These are phyloP conservation scores for Euphydryas editha DNA, from an alignment of 2,888 invertebrate species.

Conservation along the genomic window DNA sequence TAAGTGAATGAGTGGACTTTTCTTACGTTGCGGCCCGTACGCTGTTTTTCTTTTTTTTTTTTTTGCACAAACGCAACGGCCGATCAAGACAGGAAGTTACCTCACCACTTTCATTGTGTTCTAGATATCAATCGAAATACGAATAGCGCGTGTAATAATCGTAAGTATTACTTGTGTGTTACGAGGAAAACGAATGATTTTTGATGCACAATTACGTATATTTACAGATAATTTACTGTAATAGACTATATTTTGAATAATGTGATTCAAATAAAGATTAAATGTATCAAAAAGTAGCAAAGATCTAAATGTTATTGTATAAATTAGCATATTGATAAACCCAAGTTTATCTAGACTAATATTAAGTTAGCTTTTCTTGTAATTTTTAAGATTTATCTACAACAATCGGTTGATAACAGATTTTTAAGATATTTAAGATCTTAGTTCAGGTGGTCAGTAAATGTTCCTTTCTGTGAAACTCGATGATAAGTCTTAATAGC, in stretches of 20 bases:
- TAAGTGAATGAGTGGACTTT: not conserved
- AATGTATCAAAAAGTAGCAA: too few relatives aligned
- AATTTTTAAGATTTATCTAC: too few relatives aligned
- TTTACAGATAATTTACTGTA: not conserved
- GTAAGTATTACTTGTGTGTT: slow-evolving; percentile 19
- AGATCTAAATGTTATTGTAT: too few relatives aligned
- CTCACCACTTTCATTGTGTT: slow-evolving; percentile 71
- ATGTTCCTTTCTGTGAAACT: too few relatives aligned
- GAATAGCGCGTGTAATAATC: slow-evolving; percentile 34
- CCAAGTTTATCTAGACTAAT: too few relatives aligned
- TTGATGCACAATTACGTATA: not conserved
- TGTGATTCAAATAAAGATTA: too few relatives aligned
- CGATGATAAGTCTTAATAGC: too few relatives aligned
- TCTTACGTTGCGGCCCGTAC: not conserved
- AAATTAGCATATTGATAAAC: too few relatives aligned
- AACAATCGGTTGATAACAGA: too few relatives aligned
- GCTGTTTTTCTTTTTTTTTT: slow-evolving; percentile 15
- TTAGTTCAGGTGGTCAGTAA: too few relatives aligned
- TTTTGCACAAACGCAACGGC: slow-evolving; percentile 49
- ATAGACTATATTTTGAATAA: not conserved
- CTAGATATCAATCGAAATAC: slow-evolving; percentile 56
- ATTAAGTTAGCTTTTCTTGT: too few relatives aligned
- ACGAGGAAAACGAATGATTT: slow-evolving; percentile 24
- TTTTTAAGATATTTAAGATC: too few relatives aligned
- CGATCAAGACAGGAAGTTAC: slow-evolving; percentile 49